Conservation (phyloP, 2,888 invertebrate species). For the Synergus gifuensis region DNA sequence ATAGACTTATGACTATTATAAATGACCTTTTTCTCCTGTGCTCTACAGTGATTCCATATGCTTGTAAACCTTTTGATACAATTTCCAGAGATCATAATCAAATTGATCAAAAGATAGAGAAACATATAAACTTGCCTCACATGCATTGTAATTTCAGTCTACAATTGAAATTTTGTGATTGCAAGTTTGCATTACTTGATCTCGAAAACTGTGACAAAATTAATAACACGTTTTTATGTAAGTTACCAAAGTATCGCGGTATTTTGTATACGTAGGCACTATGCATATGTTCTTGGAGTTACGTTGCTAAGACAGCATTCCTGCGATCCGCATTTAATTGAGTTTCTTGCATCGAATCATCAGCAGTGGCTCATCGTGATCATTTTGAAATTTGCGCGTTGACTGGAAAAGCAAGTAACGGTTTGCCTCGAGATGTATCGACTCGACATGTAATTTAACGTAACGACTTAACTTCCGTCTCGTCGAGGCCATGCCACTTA, state of each 20-base stretch:
- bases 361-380: not conserved
- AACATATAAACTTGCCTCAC: not conserved
- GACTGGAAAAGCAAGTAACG: conserved; percentile 18
- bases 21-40: not conserved
- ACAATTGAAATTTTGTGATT: no score
- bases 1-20: conserved; percentile 8
- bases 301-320: conserved; percentile 19
- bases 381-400: conserved; percentile 13
- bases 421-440: conserved; percentile 13
- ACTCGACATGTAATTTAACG: conserved; percentile 26
- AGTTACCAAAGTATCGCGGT: not conserved
- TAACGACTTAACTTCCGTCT: conserved; percentile 37
- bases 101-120: not conserved
- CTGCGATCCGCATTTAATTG: not conserved
- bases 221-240: no score
- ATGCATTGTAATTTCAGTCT: no score
- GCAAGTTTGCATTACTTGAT: no score
- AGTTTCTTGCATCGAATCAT: conserved; percentile 5
- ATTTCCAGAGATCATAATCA: not conserved
- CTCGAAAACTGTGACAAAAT: no score
- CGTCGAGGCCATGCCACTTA: not conserved
- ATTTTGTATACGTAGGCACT: not conserved
- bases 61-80: not conserved
- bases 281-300: not conserved
- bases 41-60: not conserved